These are phyloP conservation scores for Siderastrea radians DNA, from an alignment of 92 coral and sea anemone species.

Conservation along the genomic window DNA sequence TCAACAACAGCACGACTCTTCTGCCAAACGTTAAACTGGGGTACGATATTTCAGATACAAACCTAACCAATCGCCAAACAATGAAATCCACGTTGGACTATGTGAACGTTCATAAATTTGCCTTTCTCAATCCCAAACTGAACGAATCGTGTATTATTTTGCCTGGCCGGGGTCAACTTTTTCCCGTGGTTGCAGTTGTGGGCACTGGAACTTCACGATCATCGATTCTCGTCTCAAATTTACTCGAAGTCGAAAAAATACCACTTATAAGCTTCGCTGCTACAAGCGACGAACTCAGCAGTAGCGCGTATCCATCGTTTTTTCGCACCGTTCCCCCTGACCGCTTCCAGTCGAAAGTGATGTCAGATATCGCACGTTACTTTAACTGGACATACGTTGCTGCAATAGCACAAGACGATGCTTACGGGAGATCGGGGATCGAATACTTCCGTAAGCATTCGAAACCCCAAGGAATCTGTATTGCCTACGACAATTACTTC, in stretches of 20 bases:
- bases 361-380: conserved; percentile 75
- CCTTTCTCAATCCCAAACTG: conserved; percentile 40
- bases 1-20: conserved; percentile 72
- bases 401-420: conserved; percentile 78
- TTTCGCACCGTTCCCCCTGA: conserved; percentile 95
- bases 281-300: conserved; percentile 87
- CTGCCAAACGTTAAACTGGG: conserved; percentile 87
- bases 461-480: conserved; percentile 58
- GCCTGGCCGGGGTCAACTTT: conserved; percentile 2
- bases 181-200: conserved; percentile 74
- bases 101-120: conserved; percentile 74
- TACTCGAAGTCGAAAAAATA: conserved; percentile 78
- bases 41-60: conserved; percentile 84
- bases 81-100: conserved; percentile 84
- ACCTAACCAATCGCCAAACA: conserved; percentile 56
- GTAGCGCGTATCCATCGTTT: conserved; percentile 78
- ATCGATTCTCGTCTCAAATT: conserved; percentile 82
- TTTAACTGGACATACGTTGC: conserved; percentile 94
- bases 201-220: conserved; percentile 81
- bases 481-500: conserved; percentile 81
- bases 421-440: conserved; percentile 86
- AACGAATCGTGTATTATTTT: conserved; percentile 39
- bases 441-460: conserved; percentile 80
- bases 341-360: conserved; percentile 86
- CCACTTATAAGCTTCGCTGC: conserved; percentile 94